Base-by-base conservation (phyloP, 2,888 invertebrate species). In the Spicauda simplicius region DNA sequence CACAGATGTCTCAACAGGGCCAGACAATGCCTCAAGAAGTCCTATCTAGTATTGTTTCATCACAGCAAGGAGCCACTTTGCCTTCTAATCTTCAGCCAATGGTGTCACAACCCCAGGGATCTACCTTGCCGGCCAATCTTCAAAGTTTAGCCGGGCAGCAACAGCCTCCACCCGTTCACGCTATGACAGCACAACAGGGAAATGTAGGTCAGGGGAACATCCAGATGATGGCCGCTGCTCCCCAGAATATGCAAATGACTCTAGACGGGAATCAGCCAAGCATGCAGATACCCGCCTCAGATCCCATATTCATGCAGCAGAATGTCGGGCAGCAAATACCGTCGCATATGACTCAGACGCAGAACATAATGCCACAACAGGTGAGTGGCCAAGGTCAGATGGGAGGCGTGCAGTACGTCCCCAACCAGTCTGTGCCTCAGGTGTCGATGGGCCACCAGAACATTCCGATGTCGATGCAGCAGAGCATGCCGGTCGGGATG, bases 101-200 rank as follows among this genome's bases (percentile, higher is more conserved):
- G 90, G 84, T 84, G 18, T 85, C 90, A 68, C 92, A 90, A 75
- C 91, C 91, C 30, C 95, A 94, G 74, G 95, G 95, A n/a, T 87
- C 95, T 0, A 95, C 95, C n/a, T 86, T 95, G 75, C 95, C 95
- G 48, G 90, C 94, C 16, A 95, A 94, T 87, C 87, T 95, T 76
- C 95, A 94, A 79, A 89, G 89, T 61, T 76, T 93, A 66, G 88
- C 87, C 69, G 87, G 86, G 56, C 94, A 91, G 73, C 94, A 93
- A 79, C 91, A 94, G 77, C 85, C 91, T 7, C 80, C 80, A 53
- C 75, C 84, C 18, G 91, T 93, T 64, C 92, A 93, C 73, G 78
- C 85, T 50, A 91, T 93, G 81, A 86, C 89, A 70, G 85, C 89
- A 4, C 94, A 94, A 72, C 93, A 94, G 76, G 94, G 93, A 71